Evolutionary conservation across 2,797 vertebrate species (phyloP).

Genomic region (Acomys russatus): DNA sequence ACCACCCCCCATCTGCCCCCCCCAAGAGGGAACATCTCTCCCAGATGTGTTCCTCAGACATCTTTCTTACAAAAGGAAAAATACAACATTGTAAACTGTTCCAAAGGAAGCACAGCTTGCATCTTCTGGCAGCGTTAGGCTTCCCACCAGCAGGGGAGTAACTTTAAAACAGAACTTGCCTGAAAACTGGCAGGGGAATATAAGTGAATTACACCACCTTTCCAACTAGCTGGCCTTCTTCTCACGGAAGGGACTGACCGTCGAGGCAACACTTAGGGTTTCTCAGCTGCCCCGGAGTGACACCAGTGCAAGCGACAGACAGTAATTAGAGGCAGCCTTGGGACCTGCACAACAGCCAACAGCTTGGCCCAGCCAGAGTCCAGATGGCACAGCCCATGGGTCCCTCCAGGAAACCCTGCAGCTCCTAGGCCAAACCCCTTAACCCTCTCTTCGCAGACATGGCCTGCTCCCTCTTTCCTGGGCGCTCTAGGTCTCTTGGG

Average conservation of each 20-base stretch:
- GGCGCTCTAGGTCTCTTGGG: not conserved
- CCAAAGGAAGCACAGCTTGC: constrained; percentile 73
- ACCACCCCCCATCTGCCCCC: not conserved
- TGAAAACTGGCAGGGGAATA: not conserved
- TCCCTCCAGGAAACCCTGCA: not conserved
- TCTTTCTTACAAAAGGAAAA: constrained; percentile 74
- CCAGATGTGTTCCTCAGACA: constrained; percentile 70
- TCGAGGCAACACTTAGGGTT: not conserved
- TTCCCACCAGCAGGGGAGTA: constrained; percentile 63
- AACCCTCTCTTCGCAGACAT: not conserved
- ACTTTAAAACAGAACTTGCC: constrained; percentile 66
- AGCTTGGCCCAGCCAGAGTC: not conserved
- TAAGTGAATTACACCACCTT: not conserved
- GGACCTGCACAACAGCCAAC: not conserved
- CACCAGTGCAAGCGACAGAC: not conserved
- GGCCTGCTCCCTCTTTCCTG: not conserved
- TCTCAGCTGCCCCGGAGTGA: not conserved
- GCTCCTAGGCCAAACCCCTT: not conserved
- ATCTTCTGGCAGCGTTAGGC: constrained; percentile 66
- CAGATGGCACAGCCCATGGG: not conserved
- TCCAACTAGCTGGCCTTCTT: not conserved
- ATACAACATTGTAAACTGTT: constrained; percentile 66
- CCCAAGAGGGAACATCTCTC: constrained; percentile 51
- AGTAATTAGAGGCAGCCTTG: not conserved
- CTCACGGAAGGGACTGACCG: not conserved